Evolutionary conservation across 2,797 vertebrate genomes (phyloP), one percentile per base, ranked within the genome.

Genomic region (Diceros bicornis): DNA sequence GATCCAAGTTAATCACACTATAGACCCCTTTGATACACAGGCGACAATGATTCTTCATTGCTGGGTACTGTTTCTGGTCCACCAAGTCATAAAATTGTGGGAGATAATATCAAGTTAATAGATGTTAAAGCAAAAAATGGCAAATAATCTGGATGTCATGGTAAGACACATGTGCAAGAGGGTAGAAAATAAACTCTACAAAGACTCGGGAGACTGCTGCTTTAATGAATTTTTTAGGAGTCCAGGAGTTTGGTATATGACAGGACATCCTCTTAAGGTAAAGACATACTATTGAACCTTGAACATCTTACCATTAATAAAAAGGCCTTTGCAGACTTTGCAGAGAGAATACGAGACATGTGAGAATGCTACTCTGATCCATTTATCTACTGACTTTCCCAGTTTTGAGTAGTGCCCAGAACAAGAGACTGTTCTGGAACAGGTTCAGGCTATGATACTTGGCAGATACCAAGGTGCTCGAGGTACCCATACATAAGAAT

Each of bases 321-420:
- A 91, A 91, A 88, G 32, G 50, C 52, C 75, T 91, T 79, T 79
- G 50, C 20, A 57, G 89, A 91, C 27, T 68, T 64, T 68, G 37
- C 9, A 79, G 62, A 29, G 34, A n/a, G 75, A 79, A 41, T 79
- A 90, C 41, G 79, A 90, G 47, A 78, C 44, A 55, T 79, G 20
- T 69, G 89, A 44, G 37, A 69, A 79, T 79, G 34, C 89, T 90
- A 55, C 88, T 90, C 62, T 14, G 41, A 90, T 90, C 29, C 81
- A 47, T 32, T 82, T 32, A 62, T 47, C 41, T 62, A 57, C 50
- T 78, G 50, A 55, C 25, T 41, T 57, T 68, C 47, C 9, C 18
- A 55, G 34, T 68, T 90, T 66, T 66, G 18, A 66, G 61, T 57
- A 90, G 50, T n/a, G 61, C 50, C n/a, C 61, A 55, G 27, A 90